These are phyloP conservation scores for Artemia sp. DNA, from an alignment of 2,888 invertebrate species.

Conservation along the genomic window DNA sequence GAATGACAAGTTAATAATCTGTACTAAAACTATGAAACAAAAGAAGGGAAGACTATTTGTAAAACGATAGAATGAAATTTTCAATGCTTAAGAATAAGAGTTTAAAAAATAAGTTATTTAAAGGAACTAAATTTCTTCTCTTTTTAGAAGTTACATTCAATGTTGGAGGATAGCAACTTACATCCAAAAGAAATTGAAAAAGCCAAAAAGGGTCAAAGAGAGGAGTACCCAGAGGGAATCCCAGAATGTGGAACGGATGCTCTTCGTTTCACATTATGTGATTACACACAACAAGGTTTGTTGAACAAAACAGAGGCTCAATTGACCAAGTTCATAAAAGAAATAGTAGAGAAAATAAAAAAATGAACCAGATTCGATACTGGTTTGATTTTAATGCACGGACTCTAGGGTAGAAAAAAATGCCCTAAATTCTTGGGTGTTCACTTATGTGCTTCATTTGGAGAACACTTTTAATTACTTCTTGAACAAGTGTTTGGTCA, in stretches of 20 bases:
- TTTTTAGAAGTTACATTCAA: conserved; percentile 45
- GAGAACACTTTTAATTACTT: too few species aligned
- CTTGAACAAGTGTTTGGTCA: too few species aligned
- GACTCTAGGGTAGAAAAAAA: background rate
- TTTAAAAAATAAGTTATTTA: too few species aligned
- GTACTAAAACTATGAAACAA: too few species aligned
- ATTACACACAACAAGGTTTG: conserved; percentile 59
- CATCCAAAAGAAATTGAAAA: conserved; percentile 61
- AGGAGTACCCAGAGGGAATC: conserved; percentile 63
- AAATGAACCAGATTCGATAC: background rate
- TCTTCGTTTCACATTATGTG: conserved; percentile 72
- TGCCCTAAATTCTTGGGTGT: background rate
- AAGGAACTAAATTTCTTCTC: background rate
- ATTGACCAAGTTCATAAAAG: too few species aligned
- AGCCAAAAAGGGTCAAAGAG: conserved; percentile 46
- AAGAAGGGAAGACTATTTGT: too few species aligned
- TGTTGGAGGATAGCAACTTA: conserved; percentile 58
- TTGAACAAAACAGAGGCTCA: background rate
- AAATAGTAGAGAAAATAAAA: background rate
- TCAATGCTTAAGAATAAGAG: too few species aligned
- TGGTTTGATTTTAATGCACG: too few species aligned
- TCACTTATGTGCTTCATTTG: too few species aligned
- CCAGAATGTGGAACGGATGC: conserved; percentile 94
- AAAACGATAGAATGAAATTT: too few species aligned
- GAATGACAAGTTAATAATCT: too few species aligned